Conservation (phyloP, 2,113 vertebrate species). For the Lycaon pictus region DNA sequence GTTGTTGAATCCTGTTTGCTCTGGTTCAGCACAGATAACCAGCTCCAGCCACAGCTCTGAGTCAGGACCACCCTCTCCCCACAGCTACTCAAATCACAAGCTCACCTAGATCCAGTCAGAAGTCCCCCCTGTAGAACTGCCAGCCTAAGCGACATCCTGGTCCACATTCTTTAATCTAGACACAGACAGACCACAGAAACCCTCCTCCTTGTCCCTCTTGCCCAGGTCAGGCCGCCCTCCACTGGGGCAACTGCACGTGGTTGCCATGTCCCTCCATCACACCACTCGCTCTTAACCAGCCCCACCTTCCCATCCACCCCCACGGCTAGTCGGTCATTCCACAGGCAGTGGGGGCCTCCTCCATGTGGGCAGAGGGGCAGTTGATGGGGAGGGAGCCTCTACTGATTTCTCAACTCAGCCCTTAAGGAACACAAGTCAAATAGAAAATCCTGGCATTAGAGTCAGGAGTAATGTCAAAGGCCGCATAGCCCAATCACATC, state of each 20-base stretch:
- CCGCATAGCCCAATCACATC: neutral
- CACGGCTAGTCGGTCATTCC: neutral
- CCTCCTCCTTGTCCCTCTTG: neutral
- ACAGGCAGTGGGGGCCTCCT: fast-evolving
- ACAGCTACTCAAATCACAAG: neutral
- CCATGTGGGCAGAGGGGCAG: neutral
- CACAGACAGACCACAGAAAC: too few species aligned
- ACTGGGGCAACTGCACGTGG: neutral
- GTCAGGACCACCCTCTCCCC: neutral
- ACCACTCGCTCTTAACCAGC: neutral
- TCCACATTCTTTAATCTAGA: neutral
- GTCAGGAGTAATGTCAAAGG: neutral
- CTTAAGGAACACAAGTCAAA: neutral
- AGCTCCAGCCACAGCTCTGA: neutral
- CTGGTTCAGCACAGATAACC: neutral
- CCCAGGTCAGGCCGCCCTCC: neutral
- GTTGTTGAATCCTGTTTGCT: neutral
- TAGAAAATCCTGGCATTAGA: neutral
- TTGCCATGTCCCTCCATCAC: neutral
- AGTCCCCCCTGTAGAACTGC: neutral
- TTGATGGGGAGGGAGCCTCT: neutral
- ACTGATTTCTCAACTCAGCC: neutral
- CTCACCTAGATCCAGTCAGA: neutral
- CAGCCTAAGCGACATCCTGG: neutral
- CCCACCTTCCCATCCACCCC: neutral